phyloP scores from a whole-genome alignment of 2,113 vertebrate species.

The Nothocercus julius region DNA sequence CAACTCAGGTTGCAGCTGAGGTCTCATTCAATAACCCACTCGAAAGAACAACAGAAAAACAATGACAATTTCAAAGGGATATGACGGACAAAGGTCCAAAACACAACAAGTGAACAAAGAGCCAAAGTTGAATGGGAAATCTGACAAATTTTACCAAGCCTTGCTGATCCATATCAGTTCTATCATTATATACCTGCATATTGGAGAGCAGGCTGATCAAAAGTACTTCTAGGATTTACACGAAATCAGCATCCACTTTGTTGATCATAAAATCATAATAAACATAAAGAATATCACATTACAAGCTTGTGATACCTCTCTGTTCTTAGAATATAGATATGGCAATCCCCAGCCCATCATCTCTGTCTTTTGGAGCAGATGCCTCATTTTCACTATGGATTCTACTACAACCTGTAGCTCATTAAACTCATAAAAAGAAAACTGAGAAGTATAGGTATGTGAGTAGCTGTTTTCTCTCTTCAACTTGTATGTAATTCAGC shows the following conservation, averaged over 20 bases:
- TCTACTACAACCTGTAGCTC: not conserved
- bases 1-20: not conserved
- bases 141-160: not conserved
- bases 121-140: not conserved
- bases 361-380: not conserved
- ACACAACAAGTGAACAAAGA: not conserved
- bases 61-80: not conserved
- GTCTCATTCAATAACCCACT: not conserved
- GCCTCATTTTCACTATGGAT: not conserved
- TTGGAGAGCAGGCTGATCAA: not conserved
- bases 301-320: not conserved
- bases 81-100: not conserved
- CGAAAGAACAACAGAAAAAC: not conserved
- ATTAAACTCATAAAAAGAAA: not conserved
- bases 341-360: not conserved
- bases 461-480: not conserved
- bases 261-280: not conserved
- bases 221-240: not conserved
- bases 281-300: not conserved
- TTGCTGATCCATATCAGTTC: not conserved
- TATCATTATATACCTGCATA: not conserved
- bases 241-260: not conserved
- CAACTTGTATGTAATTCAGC: not conserved
- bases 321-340: not conserved
- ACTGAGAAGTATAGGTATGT: not conserved